phyloP scores from a whole-genome alignment of 2,113 vertebrate genomes.

The Egretta garzetta region DNA sequence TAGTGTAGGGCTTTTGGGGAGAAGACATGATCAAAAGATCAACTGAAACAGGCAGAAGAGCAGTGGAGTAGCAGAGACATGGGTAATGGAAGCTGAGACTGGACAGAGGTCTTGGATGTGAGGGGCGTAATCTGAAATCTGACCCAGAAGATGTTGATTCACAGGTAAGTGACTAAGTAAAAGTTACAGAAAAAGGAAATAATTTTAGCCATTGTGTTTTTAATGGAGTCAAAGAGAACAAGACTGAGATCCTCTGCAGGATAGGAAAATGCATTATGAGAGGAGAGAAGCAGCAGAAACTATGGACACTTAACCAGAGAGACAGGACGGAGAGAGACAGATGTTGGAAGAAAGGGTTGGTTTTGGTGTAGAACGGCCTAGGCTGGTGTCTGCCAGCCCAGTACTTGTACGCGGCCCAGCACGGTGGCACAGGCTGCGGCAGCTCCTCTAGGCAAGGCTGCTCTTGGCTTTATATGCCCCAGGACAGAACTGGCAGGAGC shows the following conservation, averaged over 20 bases:
- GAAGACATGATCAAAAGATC: not conserved
- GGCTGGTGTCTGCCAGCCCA: not conserved
- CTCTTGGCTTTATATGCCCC: fast-evolving
- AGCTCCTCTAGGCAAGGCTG: not conserved
- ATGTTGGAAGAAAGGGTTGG: fast-evolving
- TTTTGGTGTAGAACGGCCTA: not conserved
- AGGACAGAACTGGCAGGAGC: not conserved
- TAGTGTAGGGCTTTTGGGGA: not conserved
- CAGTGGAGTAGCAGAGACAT: not conserved
- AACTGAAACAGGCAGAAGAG: not conserved
- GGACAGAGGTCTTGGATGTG: not conserved
- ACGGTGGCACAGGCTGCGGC: fast-evolving
- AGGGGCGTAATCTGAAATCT: not conserved
- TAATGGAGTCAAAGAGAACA: not conserved
- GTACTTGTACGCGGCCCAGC: not conserved
- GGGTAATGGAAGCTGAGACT: not conserved
- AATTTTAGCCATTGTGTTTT: not conserved
- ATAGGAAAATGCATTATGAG: not conserved
- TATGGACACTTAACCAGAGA: not conserved
- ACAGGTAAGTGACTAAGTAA: not conserved
- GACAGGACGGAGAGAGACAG: not conserved
- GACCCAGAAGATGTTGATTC: not conserved
- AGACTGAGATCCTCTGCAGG: not conserved
- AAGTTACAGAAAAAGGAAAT: not conserved
- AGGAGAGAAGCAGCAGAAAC: not conserved